Evolutionary conservation across 2,113 vertebrate genomes (phyloP).

Genomic region (Colaptes auratus): DNA sequence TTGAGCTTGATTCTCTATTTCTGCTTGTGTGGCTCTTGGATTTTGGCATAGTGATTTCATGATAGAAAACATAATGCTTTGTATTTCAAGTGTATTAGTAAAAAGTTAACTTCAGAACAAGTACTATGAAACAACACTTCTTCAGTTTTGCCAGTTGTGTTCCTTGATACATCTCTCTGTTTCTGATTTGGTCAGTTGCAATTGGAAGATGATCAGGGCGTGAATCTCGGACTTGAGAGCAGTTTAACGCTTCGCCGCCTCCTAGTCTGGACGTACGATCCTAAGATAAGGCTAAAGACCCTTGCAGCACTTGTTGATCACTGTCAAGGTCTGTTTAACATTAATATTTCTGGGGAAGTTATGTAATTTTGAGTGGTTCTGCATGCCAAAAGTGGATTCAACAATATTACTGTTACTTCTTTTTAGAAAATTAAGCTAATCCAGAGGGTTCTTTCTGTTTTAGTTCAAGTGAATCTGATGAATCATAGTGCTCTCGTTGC

Average conservation of each 20-base stretch:
- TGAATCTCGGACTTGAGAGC: slow-evolving; percentile 86
- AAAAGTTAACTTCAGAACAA: background rate
- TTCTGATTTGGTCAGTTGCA: slow-evolving; percentile 82
- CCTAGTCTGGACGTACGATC: slow-evolving; percentile 97
- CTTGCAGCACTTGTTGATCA: slow-evolving; percentile 96
- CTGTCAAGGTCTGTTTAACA: slow-evolving; percentile 89
- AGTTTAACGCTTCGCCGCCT: slow-evolving; percentile 91
- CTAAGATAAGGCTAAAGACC: slow-evolving; percentile 93
- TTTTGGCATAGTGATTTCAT: background rate
- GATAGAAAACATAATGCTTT: background rate
- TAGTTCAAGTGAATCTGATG: background rate
- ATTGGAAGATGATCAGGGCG: slow-evolving; percentile 94
- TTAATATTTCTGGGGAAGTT: background rate
- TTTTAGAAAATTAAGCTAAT: background rate
- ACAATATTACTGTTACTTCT: background rate
- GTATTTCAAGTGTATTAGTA: background rate
- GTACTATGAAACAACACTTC: background rate
- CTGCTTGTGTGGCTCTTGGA: background rate
- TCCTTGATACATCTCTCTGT: background rate
- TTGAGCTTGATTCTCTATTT: background rate
- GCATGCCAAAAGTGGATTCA: background rate
- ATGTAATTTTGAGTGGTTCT: background rate
- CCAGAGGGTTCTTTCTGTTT: background rate
- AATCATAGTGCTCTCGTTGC: background rate
- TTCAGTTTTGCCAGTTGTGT: background rate